Evolutionary conservation across 2,113 vertebrate genomes (phyloP).

Genomic region (Hippocampus mohnikei): DNA sequence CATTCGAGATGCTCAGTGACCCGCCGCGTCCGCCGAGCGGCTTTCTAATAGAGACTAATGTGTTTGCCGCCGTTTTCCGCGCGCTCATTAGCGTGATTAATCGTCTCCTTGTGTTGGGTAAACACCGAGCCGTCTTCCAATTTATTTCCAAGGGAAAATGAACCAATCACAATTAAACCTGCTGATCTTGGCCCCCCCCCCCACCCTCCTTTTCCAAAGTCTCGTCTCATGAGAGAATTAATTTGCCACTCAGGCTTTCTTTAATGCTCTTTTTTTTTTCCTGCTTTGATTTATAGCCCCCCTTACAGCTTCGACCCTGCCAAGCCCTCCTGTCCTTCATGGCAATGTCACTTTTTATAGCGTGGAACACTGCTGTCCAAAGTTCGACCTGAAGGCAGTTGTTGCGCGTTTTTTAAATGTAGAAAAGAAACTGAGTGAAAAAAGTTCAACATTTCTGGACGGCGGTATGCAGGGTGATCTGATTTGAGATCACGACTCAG

Average conservation of each 20-base stretch:
- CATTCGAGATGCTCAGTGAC: constrained; percentile 8
- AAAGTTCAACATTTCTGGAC: too few relatives aligned
- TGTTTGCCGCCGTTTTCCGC: constrained; percentile 52
- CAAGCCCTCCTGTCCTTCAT: constrained; percentile 10
- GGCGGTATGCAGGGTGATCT: too few relatives aligned
- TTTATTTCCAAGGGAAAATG: constrained; percentile 52
- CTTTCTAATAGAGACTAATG: constrained; percentile 65
- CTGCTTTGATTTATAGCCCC: constrained; percentile 33
- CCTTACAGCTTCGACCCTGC: constrained; percentile 8
- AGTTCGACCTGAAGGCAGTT: background rate
- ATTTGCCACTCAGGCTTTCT: constrained; percentile 14
- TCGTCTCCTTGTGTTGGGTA: constrained; percentile 58
- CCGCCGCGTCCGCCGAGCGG: constrained; percentile 14
- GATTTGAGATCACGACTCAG: too few relatives aligned
- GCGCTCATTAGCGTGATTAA: constrained; percentile 66
- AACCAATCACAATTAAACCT: constrained; percentile 63
- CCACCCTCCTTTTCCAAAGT: background rate
- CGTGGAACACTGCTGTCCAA: background rate
- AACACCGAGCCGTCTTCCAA: constrained; percentile 59
- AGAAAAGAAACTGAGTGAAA: too few relatives aligned
- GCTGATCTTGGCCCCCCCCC: constrained; percentile 28
- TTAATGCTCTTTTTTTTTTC: constrained; percentile 23
- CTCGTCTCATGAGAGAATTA: constrained; percentile 38
- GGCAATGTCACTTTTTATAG: constrained; percentile 43
- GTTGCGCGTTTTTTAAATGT: constrained; percentile 6